Conservation (phyloP, 1,140 invertebrate species). For the Rhagoletis pomonella region DNA sequence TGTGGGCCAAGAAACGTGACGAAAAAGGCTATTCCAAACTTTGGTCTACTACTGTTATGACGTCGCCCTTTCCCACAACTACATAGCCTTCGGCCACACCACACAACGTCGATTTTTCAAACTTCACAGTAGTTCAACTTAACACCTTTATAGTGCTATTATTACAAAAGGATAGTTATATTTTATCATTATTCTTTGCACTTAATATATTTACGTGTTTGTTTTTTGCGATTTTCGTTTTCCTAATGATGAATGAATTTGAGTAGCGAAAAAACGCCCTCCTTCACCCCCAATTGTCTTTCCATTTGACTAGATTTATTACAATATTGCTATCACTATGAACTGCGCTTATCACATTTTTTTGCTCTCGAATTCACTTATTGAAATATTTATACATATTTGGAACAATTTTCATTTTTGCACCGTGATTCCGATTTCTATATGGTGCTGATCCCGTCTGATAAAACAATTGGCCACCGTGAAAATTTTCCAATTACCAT, state of each 20-base stretch:
- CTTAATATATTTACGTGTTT: background rate
- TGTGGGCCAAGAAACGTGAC: conserved; percentile 11
- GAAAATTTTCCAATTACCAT: conserved; percentile 30
- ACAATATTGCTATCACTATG: background rate
- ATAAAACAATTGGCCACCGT: background rate
- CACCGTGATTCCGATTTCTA: background rate
- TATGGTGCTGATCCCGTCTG: background rate
- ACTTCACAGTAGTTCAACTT: background rate
- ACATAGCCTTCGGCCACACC: background rate
- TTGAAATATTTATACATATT: background rate
- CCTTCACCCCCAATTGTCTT: background rate
- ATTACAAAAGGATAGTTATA: background rate
- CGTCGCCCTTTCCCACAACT: background rate
- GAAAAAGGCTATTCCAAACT: background rate
- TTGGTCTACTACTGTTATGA: background rate
- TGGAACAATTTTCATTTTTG: background rate
- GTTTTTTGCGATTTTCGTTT: conserved; percentile 2
- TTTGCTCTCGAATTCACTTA: background rate
- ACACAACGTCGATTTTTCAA: conserved; percentile 42
- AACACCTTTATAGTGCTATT: background rate
- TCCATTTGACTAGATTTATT: conserved; percentile 45
- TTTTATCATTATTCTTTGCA: background rate
- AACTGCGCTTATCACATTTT: conserved; percentile 16
- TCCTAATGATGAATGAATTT: conserved; percentile 21
- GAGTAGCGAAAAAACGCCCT: background rate